A percentile compares a stretch with the other conserved stretches of the same genome.
These are phyloP conservation scores for Magallana nippona DNA, from an alignment of 2,888 invertebrate species.

Conservation along the genomic window DNA sequence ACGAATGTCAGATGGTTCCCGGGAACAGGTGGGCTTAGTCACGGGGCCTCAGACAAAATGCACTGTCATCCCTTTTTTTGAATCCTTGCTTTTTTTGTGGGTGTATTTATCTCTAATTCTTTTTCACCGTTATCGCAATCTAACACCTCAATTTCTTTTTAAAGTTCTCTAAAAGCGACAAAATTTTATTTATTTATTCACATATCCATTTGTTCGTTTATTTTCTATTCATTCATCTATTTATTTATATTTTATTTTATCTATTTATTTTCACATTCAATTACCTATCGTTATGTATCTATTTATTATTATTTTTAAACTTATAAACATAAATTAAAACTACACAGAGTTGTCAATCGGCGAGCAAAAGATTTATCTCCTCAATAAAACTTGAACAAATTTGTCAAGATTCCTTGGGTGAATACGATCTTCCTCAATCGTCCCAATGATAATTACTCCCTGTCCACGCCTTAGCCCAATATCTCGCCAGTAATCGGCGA, in stretches of 20 bases:
- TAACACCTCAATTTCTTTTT: no score
- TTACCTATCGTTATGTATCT: no score
- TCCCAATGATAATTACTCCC: background rate
- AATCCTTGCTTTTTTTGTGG: background rate
- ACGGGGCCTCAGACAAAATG: background rate
- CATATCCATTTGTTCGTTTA: no score
- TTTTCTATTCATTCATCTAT: no score
- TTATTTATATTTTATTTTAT: no score
- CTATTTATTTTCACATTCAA: no score
- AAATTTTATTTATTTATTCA: no score
- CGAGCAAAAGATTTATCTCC: background rate
- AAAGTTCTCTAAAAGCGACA: no score
- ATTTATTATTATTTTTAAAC: background rate
- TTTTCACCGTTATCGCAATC: no score
- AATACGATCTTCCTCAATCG: background rate
- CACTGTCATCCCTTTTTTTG: background rate
- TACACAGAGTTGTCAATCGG: no score
- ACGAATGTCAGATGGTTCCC: constrained; percentile 38
- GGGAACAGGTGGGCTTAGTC: constrained; percentile 25
- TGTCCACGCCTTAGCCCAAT: background rate
- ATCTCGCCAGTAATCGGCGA: background rate
- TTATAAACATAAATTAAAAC: no score
- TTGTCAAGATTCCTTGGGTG: background rate
- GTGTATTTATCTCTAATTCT: no score
- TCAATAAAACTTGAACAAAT: background rate